Conservation (phyloP, 53 echinoderm and acorn worm genomes). For the Apostichopus leukothele region DNA sequence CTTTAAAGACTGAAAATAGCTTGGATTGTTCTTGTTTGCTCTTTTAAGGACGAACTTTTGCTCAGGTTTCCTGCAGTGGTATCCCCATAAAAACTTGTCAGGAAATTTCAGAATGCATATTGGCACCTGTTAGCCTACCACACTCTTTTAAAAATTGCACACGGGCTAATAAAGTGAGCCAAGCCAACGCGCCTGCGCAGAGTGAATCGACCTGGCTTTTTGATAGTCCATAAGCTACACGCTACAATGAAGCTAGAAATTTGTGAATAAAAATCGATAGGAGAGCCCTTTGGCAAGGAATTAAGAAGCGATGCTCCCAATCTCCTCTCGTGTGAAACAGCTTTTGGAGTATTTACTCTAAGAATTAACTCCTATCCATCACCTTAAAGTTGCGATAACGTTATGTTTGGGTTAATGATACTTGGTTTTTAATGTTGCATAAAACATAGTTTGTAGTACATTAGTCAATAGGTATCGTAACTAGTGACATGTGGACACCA, state of each 20-base stretch:
- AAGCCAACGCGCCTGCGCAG: conserved; percentile 4
- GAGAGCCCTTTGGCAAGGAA: conserved; percentile 25
- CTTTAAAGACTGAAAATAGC: no score
- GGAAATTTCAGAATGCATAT: background rate
- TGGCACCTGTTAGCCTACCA: background rate
- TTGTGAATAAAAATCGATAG: conserved; percentile 21
- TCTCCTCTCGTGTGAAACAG: conserved; percentile 20
- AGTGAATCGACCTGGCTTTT: background rate
- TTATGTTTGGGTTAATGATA: conserved; percentile 27
- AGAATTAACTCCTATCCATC: conserved; percentile 17
- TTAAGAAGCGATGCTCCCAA: conserved; percentile 3
- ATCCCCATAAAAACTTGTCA: no score
- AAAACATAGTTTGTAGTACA: background rate
- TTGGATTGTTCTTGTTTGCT: no score
- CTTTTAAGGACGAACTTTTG: no score
- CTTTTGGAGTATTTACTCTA: conserved; percentile 33
- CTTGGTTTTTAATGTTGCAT: background rate
- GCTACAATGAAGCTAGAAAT: conserved; percentile 8
- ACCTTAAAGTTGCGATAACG: conserved; percentile 1
- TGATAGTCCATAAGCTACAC: background rate
- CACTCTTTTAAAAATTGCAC: background rate
- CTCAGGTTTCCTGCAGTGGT: no score
- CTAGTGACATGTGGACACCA: background rate
- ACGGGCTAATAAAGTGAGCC: conserved; percentile 2
- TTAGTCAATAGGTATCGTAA: background rate